Evolutionary conservation across 2,888 invertebrate species (phyloP).

Genomic region (Amiota communis): DNA sequence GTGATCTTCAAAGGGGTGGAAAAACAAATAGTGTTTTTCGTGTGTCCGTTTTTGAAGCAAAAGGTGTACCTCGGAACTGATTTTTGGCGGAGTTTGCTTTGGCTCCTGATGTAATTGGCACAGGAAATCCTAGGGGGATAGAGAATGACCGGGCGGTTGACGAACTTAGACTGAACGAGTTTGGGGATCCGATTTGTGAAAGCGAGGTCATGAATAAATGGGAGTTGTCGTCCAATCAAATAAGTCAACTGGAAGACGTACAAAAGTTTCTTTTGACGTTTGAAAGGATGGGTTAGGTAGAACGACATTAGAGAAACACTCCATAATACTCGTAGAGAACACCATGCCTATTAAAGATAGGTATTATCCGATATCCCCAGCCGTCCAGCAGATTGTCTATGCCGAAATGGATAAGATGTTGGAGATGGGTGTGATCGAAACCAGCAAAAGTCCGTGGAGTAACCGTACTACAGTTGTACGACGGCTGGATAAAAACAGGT

Average conservation of each 20-base stretch:
- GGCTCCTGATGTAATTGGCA: too few relatives aligned
- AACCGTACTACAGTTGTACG: constrained; percentile 30
- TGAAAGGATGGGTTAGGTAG: neutral
- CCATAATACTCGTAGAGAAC: neutral
- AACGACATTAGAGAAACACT: neutral
- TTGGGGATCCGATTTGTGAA: too few relatives aligned
- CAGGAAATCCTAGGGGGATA: too few relatives aligned
- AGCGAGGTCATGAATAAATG: too few relatives aligned
- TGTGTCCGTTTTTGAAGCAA: too few relatives aligned
- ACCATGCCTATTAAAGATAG: neutral
- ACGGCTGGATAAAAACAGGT: constrained; percentile 38
- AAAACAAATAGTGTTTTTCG: neutral
- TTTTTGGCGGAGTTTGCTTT: too few relatives aligned
- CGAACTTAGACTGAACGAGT: too few relatives aligned
- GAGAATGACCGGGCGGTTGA: too few relatives aligned
- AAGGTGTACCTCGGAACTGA: too few relatives aligned
- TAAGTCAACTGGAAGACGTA: neutral
- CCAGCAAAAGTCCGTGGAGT: constrained; percentile 40
- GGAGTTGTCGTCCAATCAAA: neutral
- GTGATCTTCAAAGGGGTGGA: neutral
- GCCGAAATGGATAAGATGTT: constrained; percentile 45
- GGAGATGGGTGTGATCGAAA: neutral
- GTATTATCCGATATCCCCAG: neutral
- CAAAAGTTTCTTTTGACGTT: neutral
- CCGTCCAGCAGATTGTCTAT: constrained; percentile 25